These are phyloP conservation scores for Papilio dardanus DNA, from an alignment of 1,140 invertebrate genomes.

Conservation along the genomic window DNA sequence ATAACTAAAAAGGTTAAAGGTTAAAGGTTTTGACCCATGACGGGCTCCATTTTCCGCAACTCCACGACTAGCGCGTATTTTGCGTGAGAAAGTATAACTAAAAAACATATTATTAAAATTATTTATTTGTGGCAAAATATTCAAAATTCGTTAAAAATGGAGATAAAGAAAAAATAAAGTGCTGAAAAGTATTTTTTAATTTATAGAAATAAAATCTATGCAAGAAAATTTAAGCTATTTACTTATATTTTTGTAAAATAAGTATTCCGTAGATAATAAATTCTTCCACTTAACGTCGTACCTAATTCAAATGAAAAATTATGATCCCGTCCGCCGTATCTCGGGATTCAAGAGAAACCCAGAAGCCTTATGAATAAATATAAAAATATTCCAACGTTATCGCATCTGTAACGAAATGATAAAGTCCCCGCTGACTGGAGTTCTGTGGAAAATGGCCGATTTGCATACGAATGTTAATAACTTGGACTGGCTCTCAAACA, in stretches of 20 bases:
- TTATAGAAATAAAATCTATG: neutral
- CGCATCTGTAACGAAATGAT: slow-evolving; percentile 60
- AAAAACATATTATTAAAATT: too few relatives aligned
- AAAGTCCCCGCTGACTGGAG: slow-evolving; percentile 55
- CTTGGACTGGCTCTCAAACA: slow-evolving; percentile 56
- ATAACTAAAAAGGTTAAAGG: too few relatives aligned
- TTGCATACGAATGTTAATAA: slow-evolving; percentile 76
- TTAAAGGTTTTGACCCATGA: too few relatives aligned
- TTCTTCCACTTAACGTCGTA: neutral
- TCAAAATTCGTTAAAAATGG: too few relatives aligned
- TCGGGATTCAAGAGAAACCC: slow-evolving; percentile 34
- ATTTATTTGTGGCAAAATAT: too few relatives aligned
- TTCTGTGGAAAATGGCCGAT: slow-evolving; percentile 64
- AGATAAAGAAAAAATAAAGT: too few relatives aligned
- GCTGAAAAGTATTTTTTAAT: too few relatives aligned
- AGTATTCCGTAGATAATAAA: neutral
- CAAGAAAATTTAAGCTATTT: neutral
- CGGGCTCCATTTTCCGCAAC: too few relatives aligned
- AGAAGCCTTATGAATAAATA: slow-evolving; percentile 41
- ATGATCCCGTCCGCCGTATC: slow-evolving; percentile 30
- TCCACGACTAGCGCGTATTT: too few relatives aligned
- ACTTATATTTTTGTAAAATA: neutral
- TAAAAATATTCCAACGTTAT: slow-evolving; percentile 56
- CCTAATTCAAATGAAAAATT: slow-evolving; percentile 36
- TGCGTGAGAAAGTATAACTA: too few relatives aligned